phyloP scores from a whole-genome alignment of 1,140 invertebrate genomes.

The Antheraea mylitta region DNA sequence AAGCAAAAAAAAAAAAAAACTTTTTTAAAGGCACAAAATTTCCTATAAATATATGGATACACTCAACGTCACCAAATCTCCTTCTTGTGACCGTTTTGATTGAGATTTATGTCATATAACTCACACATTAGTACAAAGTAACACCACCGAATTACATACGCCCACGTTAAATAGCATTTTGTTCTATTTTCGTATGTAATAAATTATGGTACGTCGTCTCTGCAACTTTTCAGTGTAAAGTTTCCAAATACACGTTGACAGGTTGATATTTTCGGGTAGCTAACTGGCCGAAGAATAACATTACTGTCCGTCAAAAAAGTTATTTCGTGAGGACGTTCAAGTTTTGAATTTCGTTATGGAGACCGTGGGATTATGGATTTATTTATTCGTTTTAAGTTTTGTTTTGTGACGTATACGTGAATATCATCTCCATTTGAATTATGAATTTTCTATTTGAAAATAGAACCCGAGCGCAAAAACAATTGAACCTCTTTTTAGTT shows the following conservation, averaged over 20 bases:
- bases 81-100: constrained; percentile 39
- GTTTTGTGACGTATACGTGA: not conserved
- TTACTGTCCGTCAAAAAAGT: constrained; percentile 59
- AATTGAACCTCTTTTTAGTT: no score
- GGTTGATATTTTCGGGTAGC: constrained; percentile 50
- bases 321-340: constrained; percentile 48
- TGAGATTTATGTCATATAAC: constrained; percentile 56
- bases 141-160: constrained; percentile 14
- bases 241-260: constrained; percentile 54
- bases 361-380: not conserved
- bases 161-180: constrained; percentile 12
- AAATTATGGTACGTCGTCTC: constrained; percentile 34
- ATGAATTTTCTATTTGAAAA: no score
- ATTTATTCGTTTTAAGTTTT: not conserved
- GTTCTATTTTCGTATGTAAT: constrained; percentile 48
- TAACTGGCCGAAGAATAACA: constrained; percentile 62
- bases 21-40: no score
- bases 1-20: no score
- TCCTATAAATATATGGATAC: not conserved
- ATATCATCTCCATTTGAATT: no score
- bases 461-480: no score
- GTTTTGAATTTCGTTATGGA: constrained; percentile 32
- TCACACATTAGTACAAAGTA: constrained; percentile 54
- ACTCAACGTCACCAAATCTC: not conserved
- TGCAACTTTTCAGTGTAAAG: constrained; percentile 63